Conservation (phyloP, 2,797 vertebrate species). For the Pteronotus mesoamericanus region DNA sequence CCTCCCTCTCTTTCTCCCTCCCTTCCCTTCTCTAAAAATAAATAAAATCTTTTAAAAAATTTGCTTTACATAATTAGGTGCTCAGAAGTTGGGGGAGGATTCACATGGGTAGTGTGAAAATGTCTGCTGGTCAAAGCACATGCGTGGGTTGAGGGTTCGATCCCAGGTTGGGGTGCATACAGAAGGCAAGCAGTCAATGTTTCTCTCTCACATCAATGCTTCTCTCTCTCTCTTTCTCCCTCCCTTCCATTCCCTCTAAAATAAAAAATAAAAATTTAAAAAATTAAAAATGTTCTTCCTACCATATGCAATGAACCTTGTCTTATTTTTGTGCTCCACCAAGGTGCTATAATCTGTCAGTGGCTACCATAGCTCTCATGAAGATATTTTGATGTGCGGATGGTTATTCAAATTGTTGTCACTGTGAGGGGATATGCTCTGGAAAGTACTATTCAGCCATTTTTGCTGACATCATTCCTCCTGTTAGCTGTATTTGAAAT, state of each 20-base stretch:
- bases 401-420: background rate
- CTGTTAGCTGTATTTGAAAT: conserved; percentile 2
- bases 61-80: too few species aligned
- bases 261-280: too few species aligned
- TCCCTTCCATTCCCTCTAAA: too few species aligned
- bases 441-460: background rate
- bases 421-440: background rate
- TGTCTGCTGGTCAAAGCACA: background rate
- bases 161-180: too few species aligned
- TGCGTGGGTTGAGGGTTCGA: too few species aligned
- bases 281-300: background rate
- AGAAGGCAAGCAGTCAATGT: too few species aligned
- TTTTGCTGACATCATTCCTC: background rate
- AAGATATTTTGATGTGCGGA: background rate
- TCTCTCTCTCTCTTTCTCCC: too few species aligned
- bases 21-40: too few species aligned
- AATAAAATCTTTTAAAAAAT: too few species aligned
- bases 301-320: background rate
- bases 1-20: too few species aligned
- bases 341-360: background rate
- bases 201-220: too few species aligned
- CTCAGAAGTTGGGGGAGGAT: background rate
- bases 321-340: background rate
- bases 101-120: background rate
- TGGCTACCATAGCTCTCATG: background rate